phyloP scores from a whole-genome alignment of 2,113 vertebrate genomes.

The Sphyrna mokarran region DNA sequence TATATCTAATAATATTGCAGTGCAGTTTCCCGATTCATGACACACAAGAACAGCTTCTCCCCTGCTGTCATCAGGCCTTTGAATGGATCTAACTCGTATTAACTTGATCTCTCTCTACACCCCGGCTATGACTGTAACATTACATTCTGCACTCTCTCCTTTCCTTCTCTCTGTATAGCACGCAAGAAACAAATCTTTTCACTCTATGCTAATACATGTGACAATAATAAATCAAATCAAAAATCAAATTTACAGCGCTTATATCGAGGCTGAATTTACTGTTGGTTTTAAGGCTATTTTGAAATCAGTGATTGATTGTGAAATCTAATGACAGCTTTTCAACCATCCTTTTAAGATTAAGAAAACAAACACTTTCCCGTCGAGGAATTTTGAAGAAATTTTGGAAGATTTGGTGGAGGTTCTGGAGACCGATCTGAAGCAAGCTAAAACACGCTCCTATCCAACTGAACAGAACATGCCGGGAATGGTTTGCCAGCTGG shows the following conservation, averaged over 20 bases:
- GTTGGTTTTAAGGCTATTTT: background rate
- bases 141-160: too few relatives aligned
- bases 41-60: too few relatives aligned
- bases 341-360: slow-evolving; percentile 49
- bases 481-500: background rate
- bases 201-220: too few relatives aligned
- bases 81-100: too few relatives aligned
- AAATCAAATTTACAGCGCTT: background rate
- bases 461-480: accelerated
- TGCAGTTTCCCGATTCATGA: background rate
- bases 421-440: slow-evolving; percentile 70
- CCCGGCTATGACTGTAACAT: too few relatives aligned
- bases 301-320: background rate
- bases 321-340: slow-evolving; percentile 41
- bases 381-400: slow-evolving; percentile 64
- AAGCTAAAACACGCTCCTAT: slow-evolving; percentile 38
- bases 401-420: slow-evolving; percentile 73
- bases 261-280: background rate
- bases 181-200: too few relatives aligned
- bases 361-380: slow-evolving; percentile 38
- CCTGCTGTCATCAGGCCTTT: too few relatives aligned
- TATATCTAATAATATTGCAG: background rate
- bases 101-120: too few relatives aligned
- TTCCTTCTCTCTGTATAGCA: too few relatives aligned
- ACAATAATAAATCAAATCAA: too few relatives aligned